These are phyloP conservation scores for Gadopsis marmoratus DNA, from an alignment of 2,797 vertebrate genomes.

Conservation along the genomic window DNA sequence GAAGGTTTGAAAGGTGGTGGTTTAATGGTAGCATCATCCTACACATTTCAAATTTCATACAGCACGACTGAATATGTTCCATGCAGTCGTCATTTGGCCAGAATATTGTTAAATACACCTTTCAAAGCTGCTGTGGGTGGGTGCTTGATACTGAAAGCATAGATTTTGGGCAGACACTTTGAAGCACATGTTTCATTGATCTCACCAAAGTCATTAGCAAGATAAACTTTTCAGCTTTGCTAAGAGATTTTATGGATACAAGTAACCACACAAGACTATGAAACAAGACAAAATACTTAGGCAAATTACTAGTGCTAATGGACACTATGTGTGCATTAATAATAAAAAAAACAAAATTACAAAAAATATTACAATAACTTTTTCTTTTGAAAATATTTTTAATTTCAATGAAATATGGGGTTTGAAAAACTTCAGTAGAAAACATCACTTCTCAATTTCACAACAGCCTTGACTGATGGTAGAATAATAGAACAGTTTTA, in stretches of 20 bases:
- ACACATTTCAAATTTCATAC: background rate
- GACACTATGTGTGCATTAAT: conserved; percentile 61
- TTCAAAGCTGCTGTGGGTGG: conserved; percentile 1
- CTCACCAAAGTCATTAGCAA: conserved; percentile 31
- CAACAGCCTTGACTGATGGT: conserved; percentile 27
- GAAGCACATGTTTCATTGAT: conserved; percentile 27
- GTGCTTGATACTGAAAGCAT: conserved; percentile 26
- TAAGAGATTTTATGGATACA: conserved; percentile 55
- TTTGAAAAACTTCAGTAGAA: conserved; percentile 18
- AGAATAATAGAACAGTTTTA: background rate
- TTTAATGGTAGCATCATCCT: background rate
- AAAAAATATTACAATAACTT: conserved; percentile 34
- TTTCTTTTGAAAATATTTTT: conserved; percentile 33
- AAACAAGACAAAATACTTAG: conserved; percentile 55
- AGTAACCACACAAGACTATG: conserved; percentile 61
- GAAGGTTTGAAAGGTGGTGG: conserved; percentile 8
- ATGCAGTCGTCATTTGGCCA: background rate
- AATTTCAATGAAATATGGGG: conserved; percentile 6
- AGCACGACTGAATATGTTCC: background rate
- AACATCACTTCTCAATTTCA: conserved; percentile 16
- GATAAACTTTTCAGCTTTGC: conserved; percentile 32
- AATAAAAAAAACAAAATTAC: conserved; percentile 39
- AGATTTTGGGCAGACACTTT: conserved; percentile 10
- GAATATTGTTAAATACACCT: conserved; percentile 1
- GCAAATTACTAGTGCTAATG: conserved; percentile 73